A percentile compares a stretch with the other conserved stretches of the same genome.
phyloP scores from a whole-genome alignment of 2,797 vertebrate species.

The Amblyopsis hoosieri region DNA sequence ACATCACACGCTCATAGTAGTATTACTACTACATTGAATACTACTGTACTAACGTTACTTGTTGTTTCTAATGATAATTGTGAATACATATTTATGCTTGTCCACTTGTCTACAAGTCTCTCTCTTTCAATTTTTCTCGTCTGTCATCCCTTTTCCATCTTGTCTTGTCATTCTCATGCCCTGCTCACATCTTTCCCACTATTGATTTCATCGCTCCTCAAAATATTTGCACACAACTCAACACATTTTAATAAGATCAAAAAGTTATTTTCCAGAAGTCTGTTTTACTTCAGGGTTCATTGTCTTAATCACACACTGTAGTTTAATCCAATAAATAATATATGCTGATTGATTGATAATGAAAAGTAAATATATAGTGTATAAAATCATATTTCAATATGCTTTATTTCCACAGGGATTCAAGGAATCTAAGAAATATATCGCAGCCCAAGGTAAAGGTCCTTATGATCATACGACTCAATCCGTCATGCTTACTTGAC shows the following conservation, averaged over 20 bases:
- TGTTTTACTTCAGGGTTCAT: too few species aligned
- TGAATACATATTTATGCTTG: background rate
- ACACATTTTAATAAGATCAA: too few species aligned
- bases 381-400: background rate
- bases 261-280: too few species aligned
- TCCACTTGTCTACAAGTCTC: background rate
- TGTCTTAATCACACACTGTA: too few species aligned
- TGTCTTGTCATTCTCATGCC: too few species aligned
- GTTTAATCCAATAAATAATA: too few species aligned
- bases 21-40: background rate
- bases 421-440: constrained; percentile 94
- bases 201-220: too few species aligned
- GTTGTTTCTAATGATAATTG: background rate
- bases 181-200: too few species aligned
- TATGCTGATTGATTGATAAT: too few species aligned
- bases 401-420: constrained; percentile 83
- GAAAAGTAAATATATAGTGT: too few species aligned
- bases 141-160: background rate
- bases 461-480: background rate
- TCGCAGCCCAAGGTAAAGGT: constrained; percentile 94
- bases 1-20: background rate
- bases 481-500: background rate
- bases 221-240: too few species aligned
- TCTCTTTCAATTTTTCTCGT: background rate
- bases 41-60: background rate